Percentiles rank a stretch among this genome's conserved stretches.
Conservation (phyloP, 35 echinoderm and acorn worm species). For the Holothuria glaberrima region DNA sequence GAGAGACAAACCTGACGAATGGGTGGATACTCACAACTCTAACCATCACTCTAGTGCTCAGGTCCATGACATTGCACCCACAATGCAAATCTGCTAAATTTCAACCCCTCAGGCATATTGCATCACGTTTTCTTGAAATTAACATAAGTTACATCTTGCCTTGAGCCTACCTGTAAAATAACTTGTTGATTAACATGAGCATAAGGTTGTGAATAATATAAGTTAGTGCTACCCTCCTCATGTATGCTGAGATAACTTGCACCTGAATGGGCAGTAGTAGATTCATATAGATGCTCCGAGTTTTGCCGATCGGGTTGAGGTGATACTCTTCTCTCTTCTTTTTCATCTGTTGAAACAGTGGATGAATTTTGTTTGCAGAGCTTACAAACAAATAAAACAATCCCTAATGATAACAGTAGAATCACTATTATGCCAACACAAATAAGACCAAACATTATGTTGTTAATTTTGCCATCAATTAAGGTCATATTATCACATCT, state of each 20-base stretch:
- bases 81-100: not conserved
- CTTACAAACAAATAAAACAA: too few relatives aligned
- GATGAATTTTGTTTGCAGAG: too few relatives aligned
- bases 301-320: not conserved
- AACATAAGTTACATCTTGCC: not conserved
- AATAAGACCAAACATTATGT: too few relatives aligned
- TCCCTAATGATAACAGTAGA: too few relatives aligned
- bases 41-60: too few relatives aligned
- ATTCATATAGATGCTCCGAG: not conserved
- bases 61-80: not conserved
- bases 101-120: not conserved
- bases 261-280: not conserved
- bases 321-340: too few relatives aligned
- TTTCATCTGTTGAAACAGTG: too few relatives aligned
- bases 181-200: constrained; percentile 36
- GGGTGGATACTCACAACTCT: too few relatives aligned
- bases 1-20: too few relatives aligned
- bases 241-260: not conserved
- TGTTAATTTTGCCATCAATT: too few relatives aligned
- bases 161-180: not conserved
- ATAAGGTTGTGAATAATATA: constrained; percentile 31
- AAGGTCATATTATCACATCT: too few relatives aligned
- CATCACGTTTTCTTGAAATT: not conserved
- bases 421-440: too few relatives aligned
- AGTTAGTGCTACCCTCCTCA: not conserved